phyloP scores from a whole-genome alignment of 2,113 vertebrate species.

The Pipa parva region DNA sequence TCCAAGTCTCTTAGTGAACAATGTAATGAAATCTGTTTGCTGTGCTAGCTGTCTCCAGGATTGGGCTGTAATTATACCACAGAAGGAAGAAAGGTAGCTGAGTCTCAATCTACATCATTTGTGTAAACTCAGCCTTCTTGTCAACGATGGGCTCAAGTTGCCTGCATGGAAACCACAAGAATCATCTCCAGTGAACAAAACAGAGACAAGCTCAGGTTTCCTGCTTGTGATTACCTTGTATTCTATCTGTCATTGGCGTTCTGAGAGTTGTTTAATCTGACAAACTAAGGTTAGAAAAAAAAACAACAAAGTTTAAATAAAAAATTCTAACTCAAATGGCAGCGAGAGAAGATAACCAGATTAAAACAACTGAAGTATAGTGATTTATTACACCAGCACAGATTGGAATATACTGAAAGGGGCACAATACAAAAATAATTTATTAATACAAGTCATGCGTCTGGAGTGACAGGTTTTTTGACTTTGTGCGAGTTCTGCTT shows the following conservation, averaged over 20 bases:
- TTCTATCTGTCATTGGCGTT: conserved; percentile 59
- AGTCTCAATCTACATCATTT: conserved; percentile 70
- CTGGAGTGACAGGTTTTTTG: no score
- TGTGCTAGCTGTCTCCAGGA: conserved; percentile 78
- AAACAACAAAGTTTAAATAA: not conserved
- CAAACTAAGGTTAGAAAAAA: conserved; percentile 54
- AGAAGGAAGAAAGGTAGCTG: conserved; percentile 72
- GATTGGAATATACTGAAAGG: no score
- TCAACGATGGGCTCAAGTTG: conserved; percentile 68
- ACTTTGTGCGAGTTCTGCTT: no score
- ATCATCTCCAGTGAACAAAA: conserved; percentile 73
- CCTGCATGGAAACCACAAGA: conserved; percentile 70
- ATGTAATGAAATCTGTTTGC: conserved; percentile 80
- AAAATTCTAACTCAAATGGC: no score
- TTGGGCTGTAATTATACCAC: conserved; percentile 85
- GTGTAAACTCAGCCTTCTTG: conserved; percentile 79
- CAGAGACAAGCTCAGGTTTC: conserved; percentile 64
- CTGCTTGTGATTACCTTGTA: conserved; percentile 54
- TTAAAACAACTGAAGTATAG: no score
- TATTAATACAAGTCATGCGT: no score
- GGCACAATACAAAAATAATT: no score
- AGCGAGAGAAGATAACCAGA: no score
- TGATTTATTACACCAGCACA: no score
- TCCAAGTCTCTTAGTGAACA: conserved; percentile 60
- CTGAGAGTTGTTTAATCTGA: conserved; percentile 46